phyloP scores from a whole-genome alignment of 2,888 invertebrate species.

The Limenitis camilla region DNA sequence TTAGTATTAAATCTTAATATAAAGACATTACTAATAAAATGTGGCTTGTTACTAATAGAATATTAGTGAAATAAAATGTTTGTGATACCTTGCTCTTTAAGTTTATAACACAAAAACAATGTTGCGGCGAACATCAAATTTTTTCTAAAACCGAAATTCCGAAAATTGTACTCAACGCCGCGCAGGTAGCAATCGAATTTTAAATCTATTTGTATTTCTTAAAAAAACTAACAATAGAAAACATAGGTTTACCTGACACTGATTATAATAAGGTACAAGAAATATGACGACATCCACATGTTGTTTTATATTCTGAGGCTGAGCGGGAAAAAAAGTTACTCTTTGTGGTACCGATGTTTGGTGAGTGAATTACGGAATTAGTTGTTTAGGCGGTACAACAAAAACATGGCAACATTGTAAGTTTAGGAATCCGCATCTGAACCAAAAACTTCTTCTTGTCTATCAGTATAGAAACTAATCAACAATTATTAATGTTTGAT shows the following conservation, averaged over 20 bases:
- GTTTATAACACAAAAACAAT: constrained; percentile 62
- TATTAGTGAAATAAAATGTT: constrained; percentile 13
- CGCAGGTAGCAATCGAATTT: constrained; percentile 67
- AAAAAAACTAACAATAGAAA: constrained; percentile 63
- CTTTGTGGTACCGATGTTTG: constrained; percentile 35
- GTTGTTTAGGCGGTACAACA: constrained; percentile 41
- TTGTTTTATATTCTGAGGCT: constrained; percentile 45
- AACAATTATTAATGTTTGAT: too few relatives aligned
- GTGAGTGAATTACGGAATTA: constrained; percentile 58
- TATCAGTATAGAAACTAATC: too few relatives aligned
- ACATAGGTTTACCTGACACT: constrained; percentile 62
- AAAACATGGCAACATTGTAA: constrained; percentile 53
- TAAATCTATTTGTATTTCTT: constrained; percentile 69
- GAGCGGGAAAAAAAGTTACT: constrained; percentile 22
- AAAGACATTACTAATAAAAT: too few relatives aligned
- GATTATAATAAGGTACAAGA: constrained; percentile 68
- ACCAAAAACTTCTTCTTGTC: constrained; percentile 51
- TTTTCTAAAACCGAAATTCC: constrained; percentile 60
- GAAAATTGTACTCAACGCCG: constrained; percentile 58
- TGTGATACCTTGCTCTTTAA: constrained; percentile 19
- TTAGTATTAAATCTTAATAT: too few relatives aligned
- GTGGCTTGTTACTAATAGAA: too few relatives aligned
- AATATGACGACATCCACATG: constrained; percentile 66
- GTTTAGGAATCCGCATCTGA: constrained; percentile 46
- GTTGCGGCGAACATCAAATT: constrained; percentile 68